Percentiles rank a stretch among this genome's conserved stretches.
Conservation (phyloP, 2,888 invertebrate species). For the Boloria selene region DNA sequence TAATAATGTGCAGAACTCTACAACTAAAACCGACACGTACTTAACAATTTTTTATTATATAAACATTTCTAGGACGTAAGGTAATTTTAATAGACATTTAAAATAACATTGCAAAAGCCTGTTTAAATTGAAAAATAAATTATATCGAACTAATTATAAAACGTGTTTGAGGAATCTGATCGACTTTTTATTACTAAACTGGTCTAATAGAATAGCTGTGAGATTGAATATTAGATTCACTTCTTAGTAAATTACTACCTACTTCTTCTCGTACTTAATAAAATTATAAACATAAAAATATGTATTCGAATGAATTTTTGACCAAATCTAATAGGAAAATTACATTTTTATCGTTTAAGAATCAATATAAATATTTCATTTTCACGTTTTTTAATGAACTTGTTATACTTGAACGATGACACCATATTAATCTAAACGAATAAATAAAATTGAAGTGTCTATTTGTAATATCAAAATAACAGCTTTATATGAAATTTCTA, state of each 20-base stretch:
- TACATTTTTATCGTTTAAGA: too few species aligned
- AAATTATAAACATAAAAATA: too few species aligned
- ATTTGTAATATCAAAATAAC: too few species aligned
- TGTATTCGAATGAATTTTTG: too few species aligned
- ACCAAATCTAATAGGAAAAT: too few species aligned
- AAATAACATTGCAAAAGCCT: constrained; percentile 4
- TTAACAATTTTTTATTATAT: not conserved
- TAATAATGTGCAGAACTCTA: not conserved
- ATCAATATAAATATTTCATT: too few species aligned
- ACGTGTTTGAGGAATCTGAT: constrained; percentile 34
- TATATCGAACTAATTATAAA: constrained; percentile 30
- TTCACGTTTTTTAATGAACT: too few species aligned
- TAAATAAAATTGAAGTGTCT: too few species aligned
- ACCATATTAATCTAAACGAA: too few species aligned
- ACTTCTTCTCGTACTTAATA: too few species aligned
- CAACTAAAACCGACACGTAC: not conserved
- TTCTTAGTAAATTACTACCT: not conserved
- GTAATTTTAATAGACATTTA: not conserved
- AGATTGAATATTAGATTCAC: not conserved
- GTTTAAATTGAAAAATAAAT: constrained; percentile 3
- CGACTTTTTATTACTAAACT: constrained; percentile 26
- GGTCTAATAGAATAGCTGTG: constrained; percentile 17
- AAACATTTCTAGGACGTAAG: not conserved
- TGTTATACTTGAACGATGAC: too few species aligned
- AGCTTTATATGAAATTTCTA: too few species aligned